Evolutionary conservation across 2,888 invertebrate genomes (phyloP), one percentile per base, ranked within the genome.

Genomic region (Cheilosia impressa): DNA sequence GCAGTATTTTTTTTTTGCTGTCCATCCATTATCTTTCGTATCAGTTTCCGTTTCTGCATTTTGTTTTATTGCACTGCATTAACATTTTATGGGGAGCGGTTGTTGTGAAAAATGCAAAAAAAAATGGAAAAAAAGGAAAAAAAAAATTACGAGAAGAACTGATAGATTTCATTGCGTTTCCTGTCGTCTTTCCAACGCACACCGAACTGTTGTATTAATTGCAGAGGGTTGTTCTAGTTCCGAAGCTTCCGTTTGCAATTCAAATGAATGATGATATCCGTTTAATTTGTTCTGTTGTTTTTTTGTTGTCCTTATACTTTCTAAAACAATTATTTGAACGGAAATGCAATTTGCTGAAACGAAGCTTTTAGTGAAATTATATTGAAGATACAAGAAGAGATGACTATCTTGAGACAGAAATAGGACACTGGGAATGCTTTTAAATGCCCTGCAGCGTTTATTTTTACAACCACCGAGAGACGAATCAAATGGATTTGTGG

Each of bases 171-270:
- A 38, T 50, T 78, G 65, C 78, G 72, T 83, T 83, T 68, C 62
- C 82, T 62, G 63, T 76, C 43, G 50, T 76, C 58, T 69, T 31
- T 24, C 27, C 24, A 72, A 58, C 81, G 69, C 81, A 77, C 71
- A 58, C 65, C 10, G 41, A 47, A 19, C 53, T 62, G 50, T 57
- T 52, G 27, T 50, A 66, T 66, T 76, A 80, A 80, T 80, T 75
- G 80, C 80, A 58, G 53, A 60, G 43, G 60, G 58, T 31, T 52
- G 75, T 58, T 73, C 45, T 58, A 31, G 45, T 53, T 73, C 38
- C 45, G 31, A 57, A 41, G 52, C 57, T 79, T 84, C 84, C 84
- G 84, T 71, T 80, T 66, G 80, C 71, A 84, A 84, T 84, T 71
- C 71, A 71, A 84, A 65, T 75, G 69, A 73, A 62, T 76, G 68